Base-by-base conservation (phyloP, 2,113 vertebrate genomes). In the Herpailurus yagouaroundi region DNA sequence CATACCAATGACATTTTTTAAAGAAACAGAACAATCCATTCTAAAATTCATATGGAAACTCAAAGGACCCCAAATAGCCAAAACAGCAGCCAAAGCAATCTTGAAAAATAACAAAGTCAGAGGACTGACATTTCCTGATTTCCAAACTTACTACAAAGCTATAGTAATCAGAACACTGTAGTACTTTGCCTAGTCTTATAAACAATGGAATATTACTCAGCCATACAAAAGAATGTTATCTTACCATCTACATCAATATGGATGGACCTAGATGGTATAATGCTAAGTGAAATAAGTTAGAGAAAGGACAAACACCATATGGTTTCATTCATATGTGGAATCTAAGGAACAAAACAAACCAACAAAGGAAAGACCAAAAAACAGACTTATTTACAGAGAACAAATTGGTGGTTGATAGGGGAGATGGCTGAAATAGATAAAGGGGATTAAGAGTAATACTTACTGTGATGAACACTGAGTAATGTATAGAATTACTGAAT, bases 31-130 rank as follows among this genome's bases (percentile, higher is more conserved):
- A 90, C 57, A 64, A 77, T 2, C 6, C 52, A 81, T 25, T 41
- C 55, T 86, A 73, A 95, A 90, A 94, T 81, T 74, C 36, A 48
- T 36, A 91, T 23, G 25, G 57, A 76, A 74, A 87, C 68, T 92
- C 68, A 96, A 73, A 27, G 69, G n/a, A 66, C n/a, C 9, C 21
- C 6, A 50, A 90, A 86, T 7, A 85, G 71, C 19, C 55, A 79
- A 69, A 85, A 85, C 50, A 85, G 80, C 4, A 85, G 71, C 19
- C 64, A 79, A 69, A 85, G 79, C 50, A 79, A 76, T 66, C 27
- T 74, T 73, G 29, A 81, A 92, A 96, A 89, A 45, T 41, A 91
- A 86, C 41, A 31, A 95, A 90, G 45, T 41, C 48, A 45, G 33
- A 94, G 5, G 48, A 86, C 33, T 90, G 25, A 41, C 18, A 55